Evolutionary conservation across 2,797 vertebrate species (phyloP).

Genomic region (Chelon labrosus): DNA sequence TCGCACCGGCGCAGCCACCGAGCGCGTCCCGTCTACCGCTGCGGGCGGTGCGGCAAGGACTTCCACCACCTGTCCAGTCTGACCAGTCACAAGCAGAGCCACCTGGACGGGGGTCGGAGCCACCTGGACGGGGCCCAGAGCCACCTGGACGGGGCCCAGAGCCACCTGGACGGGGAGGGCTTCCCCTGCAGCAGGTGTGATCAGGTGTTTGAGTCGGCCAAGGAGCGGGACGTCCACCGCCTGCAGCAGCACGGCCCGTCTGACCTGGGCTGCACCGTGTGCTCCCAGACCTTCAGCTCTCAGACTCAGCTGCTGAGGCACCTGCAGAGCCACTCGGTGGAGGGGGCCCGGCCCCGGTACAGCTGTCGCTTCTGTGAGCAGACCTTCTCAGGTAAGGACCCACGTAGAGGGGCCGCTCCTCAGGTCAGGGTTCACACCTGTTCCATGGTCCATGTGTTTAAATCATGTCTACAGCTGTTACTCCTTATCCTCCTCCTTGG

Average conservation of each 20-base stretch:
- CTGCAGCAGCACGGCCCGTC: constrained; percentile 69
- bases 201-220: constrained; percentile 62
- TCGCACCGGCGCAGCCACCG: constrained; percentile 76
- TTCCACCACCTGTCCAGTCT: constrained; percentile 80
- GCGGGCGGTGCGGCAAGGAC: constrained; percentile 72
- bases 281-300: constrained; percentile 63
- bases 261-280: constrained; percentile 63
- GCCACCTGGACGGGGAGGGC: too few species aligned
- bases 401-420: too few species aligned
- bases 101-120: constrained; percentile 44
- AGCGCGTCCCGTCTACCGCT: constrained; percentile 70
- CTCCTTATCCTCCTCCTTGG: too few species aligned
- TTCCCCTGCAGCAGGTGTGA: constrained; percentile 71
- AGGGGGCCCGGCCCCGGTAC: constrained; percentile 61
- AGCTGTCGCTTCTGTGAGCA: constrained; percentile 79
- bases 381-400: constrained; percentile 51
- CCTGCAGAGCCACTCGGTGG: constrained; percentile 69
- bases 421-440: too few species aligned
- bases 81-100: constrained; percentile 79
- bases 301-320: constrained; percentile 71
- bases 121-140: constrained; percentile 45
- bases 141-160: constrained; percentile 57
- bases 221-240: constrained; percentile 68
- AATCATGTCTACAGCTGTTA: too few species aligned
- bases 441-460: too few species aligned